A percentile compares a stretch with the other conserved stretches of the same genome.
These are phyloP conservation scores for Rhopalosiphum maidis DNA, from an alignment of 1,140 invertebrate species.

Conservation along the genomic window DNA sequence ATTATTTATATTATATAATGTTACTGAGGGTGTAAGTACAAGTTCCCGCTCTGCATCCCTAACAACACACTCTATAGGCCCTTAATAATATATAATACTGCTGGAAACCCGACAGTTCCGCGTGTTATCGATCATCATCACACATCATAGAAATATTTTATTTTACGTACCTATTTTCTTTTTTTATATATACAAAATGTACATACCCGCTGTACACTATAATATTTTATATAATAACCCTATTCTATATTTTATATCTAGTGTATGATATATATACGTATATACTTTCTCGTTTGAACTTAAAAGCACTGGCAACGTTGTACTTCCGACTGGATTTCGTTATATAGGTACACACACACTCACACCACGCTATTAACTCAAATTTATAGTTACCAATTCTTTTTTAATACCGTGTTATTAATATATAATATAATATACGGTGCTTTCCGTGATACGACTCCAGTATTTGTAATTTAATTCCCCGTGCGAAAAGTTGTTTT, in stretches of 20 bases:
- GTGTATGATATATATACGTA: too few species aligned
- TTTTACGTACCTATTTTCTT: too few species aligned
- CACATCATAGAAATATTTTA: background rate
- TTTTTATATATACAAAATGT: too few species aligned
- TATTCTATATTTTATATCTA: too few species aligned
- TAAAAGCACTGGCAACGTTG: background rate
- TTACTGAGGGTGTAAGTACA: background rate
- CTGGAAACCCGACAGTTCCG: background rate
- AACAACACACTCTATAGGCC: background rate
- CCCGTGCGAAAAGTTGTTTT: background rate
- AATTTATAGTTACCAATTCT: conserved; percentile 33
- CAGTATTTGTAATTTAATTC: background rate
- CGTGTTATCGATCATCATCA: background rate
- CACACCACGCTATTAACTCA: background rate
- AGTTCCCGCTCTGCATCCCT: background rate
- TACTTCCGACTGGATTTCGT: background rate
- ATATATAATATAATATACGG: conserved; percentile 19
- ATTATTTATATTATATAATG: background rate
- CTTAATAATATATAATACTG: background rate
- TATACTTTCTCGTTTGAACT: background rate
- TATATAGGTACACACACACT: background rate
- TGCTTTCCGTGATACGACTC: background rate
- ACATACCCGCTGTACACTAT: too few species aligned
- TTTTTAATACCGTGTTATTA: background rate
- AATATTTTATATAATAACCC: too few species aligned